Base-by-base conservation (phyloP, 2,888 invertebrate genomes). In the Plusia festucae region DNA sequence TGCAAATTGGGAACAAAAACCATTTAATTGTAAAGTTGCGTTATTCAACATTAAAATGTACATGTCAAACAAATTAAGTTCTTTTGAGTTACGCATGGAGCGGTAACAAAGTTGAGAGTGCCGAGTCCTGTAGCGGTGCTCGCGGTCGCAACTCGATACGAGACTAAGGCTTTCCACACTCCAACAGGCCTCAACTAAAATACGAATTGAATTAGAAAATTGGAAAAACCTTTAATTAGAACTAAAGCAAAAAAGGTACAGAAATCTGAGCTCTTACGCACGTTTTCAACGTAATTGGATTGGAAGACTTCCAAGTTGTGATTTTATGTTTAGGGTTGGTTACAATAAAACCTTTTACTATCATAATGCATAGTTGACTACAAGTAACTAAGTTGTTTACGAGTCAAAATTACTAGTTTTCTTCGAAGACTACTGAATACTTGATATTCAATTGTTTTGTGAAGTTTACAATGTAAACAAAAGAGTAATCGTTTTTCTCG, bases 61-160 rank as follows among this genome's bases (percentile, higher is more conserved):
- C 80, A 79, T 83, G 81, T 82, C 81, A 79, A 83, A 85, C 84
- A 85, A 86, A 88, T 84, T 70, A 86, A 85, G 86, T 84, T 85
- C 82, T 85, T 83, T 86, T 68, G 67, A 82, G 79, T 82, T 69
- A 80, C 77, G 79, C 83, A 82, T 81, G 76, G 81, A 74, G 68
- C 74, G 73, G 46, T 18, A 78, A 76, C 82, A 83, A 91, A 93
- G 92, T 92, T 91, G 82, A 70, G 83, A 93, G 92, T 92, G 91
- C 89, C 69, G 88, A 91, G 87, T 88, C 85, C 83, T 93, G 93
- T 92, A 81, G 89, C 81, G 90, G 90, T 82, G 72, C 77, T 62
- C 60, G 89, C 82, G 90, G 90, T 84, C 81, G 69, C 71, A 85
- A 88, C 88, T 88, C 67, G 51, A 71, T 70, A 81, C 67, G 51